A percentile compares a stretch with the other conserved stretches of the same genome.
Evolutionary conservation across 1,140 invertebrate genomes (phyloP).

Genomic region (Drosophila orosa): DNA sequence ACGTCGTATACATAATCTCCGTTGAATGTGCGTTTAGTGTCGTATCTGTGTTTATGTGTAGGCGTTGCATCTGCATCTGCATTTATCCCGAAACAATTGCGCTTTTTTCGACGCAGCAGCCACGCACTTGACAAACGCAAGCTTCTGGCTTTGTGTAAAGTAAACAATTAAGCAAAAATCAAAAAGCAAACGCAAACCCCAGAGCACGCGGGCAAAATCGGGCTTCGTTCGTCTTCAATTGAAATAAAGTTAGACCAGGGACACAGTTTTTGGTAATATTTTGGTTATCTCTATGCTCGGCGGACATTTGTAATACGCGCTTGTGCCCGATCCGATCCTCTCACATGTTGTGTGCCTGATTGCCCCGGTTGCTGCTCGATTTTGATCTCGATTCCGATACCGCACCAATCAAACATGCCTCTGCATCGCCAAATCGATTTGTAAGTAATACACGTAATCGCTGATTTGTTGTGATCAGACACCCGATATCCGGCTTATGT

Average conservation of each 20-base stretch:
- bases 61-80: slow-evolving; percentile 40
- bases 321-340: slow-evolving; percentile 69
- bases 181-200: slow-evolving; percentile 9
- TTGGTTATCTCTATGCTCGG: slow-evolving; percentile 70
- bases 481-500: slow-evolving; percentile 42
- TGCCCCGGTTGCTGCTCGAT: slow-evolving; percentile 61
- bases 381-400: slow-evolving; percentile 42
- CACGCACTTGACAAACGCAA: slow-evolving; percentile 53
- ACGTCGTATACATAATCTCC: slow-evolving; percentile 34
- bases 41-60: slow-evolving; percentile 44
- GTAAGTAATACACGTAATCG: slow-evolving; percentile 70
- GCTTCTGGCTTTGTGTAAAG: slow-evolving; percentile 48
- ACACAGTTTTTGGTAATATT: slow-evolving; percentile 64
- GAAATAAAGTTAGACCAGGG: slow-evolving; percentile 71
- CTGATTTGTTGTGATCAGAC: slow-evolving; percentile 26
- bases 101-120: slow-evolving; percentile 74
- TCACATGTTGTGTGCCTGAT: slow-evolving; percentile 61
- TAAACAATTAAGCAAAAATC: slow-evolving; percentile 19
- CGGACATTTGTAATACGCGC: slow-evolving; percentile 72
- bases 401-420: slow-evolving; percentile 50
- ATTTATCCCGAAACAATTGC: slow-evolving; percentile 60
- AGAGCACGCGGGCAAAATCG: slow-evolving; percentile 35
- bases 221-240: slow-evolving; percentile 79
- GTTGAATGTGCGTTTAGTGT: slow-evolving; percentile 17
- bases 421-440: slow-evolving; percentile 64